Evolutionary conservation across 2,113 vertebrate species (phyloP).

Genomic region (Silurus asotus): DNA sequence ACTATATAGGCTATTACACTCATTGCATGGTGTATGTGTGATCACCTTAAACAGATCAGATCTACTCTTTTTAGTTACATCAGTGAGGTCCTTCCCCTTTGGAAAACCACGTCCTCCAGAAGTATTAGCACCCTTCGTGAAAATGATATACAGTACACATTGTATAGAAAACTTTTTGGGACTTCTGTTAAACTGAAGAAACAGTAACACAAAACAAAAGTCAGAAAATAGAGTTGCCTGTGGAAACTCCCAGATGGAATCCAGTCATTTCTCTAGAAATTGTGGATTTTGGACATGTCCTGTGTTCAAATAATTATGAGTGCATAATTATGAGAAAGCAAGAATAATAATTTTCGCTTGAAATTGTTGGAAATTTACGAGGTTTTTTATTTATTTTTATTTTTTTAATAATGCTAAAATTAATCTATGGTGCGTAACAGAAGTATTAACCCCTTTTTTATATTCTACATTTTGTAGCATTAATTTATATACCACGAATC

Average conservation of each 20-base stretch:
- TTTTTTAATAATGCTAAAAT: background rate
- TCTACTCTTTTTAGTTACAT: background rate
- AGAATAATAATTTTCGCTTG: background rate
- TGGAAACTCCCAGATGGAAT: no score
- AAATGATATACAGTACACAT: background rate
- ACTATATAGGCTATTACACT: background rate
- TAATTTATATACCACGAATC: no score
- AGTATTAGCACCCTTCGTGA: background rate
- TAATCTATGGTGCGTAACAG: no score
- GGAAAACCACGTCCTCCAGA: background rate
- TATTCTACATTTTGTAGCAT: no score
- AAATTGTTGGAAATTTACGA: background rate
- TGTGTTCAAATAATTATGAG: no score
- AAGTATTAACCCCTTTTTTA: no score
- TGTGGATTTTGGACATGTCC: background rate
- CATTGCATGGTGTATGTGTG: background rate
- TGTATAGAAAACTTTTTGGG: background rate
- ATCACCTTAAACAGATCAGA: background rate
- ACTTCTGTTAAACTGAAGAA: background rate
- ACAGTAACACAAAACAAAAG: no score
- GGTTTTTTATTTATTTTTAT: background rate
- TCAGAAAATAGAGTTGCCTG: no score
- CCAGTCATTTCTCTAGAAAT: background rate
- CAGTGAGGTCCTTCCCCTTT: background rate
- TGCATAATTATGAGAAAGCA: no score